Percentiles rank a stretch among this genome's conserved stretches.
Conservation (phyloP, 1,140 invertebrate genomes). For the Dinoponera quadriceps region DNA sequence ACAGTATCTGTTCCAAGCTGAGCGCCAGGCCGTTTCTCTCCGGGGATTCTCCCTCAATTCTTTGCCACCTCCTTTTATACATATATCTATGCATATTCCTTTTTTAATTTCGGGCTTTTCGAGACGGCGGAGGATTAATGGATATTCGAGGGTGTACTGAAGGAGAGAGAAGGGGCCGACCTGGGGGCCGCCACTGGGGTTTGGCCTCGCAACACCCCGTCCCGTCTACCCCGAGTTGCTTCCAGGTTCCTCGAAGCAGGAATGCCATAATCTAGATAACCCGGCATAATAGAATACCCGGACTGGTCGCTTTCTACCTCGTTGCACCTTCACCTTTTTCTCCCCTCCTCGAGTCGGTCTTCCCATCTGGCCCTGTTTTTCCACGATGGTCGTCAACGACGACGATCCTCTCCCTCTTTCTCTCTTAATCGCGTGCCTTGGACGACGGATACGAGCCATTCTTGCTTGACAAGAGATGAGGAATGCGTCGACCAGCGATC, state of each 20-base stretch:
- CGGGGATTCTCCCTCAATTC: slow-evolving; percentile 20
- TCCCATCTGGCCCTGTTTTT: slow-evolving; percentile 60
- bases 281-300: slow-evolving; percentile 83
- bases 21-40: slow-evolving; percentile 36
- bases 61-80: slow-evolving; percentile 44
- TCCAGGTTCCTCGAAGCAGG: slow-evolving; percentile 80
- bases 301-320: slow-evolving; percentile 79
- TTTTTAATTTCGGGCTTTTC: slow-evolving; percentile 79
- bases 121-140: slow-evolving; percentile 60
- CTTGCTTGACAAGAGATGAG: slow-evolving; percentile 58
- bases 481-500: slow-evolving; percentile 46
- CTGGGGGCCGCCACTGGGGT: slow-evolving; percentile 9
- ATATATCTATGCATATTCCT: slow-evolving; percentile 67
- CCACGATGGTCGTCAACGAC: slow-evolving; percentile 51
- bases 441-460: slow-evolving; percentile 23
- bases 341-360: slow-evolving; percentile 46
- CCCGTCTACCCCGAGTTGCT: slow-evolving; percentile 70
- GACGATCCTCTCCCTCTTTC: neutral
- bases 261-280: slow-evolving; percentile 85
- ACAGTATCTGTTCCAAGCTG: slow-evolving; percentile 50
- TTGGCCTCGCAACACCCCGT: slow-evolving; percentile 70
- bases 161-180: slow-evolving; percentile 30
- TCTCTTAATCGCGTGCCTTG: neutral
- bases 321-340: slow-evolving; percentile 81
- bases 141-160: slow-evolving; percentile 27